Percentiles rank a stretch among this genome's conserved stretches.
Conservation (phyloP, 2,113 vertebrate genomes). For the Donacobius atricapilla region DNA sequence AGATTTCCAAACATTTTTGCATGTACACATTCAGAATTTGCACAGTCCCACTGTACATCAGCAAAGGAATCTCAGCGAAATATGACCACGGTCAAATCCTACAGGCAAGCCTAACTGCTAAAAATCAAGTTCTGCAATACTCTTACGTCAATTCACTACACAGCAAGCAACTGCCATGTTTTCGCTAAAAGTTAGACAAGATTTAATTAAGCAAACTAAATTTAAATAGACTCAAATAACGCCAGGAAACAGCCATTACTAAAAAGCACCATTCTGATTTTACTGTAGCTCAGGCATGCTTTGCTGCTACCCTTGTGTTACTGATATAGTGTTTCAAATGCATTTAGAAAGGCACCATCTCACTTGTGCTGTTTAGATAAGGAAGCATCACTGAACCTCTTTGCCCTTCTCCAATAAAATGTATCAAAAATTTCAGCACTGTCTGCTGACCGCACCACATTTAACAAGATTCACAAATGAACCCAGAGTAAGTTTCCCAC, state of each 20-base stretch:
- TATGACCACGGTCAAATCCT: background rate
- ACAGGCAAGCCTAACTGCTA: background rate
- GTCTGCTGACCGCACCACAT: conserved; percentile 82
- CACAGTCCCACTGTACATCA: background rate
- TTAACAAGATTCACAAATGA: conserved; percentile 88
- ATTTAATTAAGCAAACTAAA: background rate
- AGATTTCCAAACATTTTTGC: background rate
- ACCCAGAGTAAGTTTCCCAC: conserved; percentile 85
- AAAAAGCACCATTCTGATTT: background rate
- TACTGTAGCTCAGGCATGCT: background rate
- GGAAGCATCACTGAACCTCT: conserved; percentile 46
- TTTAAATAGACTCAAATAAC: background rate
- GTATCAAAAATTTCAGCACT: conserved; percentile 59
- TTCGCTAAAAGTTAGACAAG: background rate
- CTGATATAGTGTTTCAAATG: background rate
- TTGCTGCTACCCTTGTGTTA: background rate
- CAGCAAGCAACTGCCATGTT: background rate
- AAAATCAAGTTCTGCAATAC: background rate
- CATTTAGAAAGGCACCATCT: conserved; percentile 40
- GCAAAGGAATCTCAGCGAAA: background rate
- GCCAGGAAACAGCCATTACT: background rate
- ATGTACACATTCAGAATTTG: background rate
- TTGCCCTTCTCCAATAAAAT: conserved; percentile 57
- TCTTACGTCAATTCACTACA: background rate
- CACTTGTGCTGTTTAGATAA: conserved; percentile 41